Evolutionary conservation across 2,113 vertebrate genomes (phyloP), one percentile per base, ranked within the genome.

Genomic region (Garra rufa): DNA sequence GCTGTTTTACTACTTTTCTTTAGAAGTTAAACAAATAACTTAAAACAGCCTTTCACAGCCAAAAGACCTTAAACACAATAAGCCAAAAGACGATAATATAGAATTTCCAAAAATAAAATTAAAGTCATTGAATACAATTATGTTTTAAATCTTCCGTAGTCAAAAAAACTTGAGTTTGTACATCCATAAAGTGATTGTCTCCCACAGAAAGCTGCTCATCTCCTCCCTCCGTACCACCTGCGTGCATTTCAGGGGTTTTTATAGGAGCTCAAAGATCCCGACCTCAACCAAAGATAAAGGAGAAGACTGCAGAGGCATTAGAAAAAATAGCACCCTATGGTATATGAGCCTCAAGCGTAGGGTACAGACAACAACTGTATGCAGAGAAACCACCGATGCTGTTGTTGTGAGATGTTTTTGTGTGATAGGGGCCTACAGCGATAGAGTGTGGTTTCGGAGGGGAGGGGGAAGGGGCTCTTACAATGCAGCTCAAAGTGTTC

Each of bases 391-490:
- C 84, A 9, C 87, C 77, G 83, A 61, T 73, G 87, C 84, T 90
- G 89, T 89, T 89, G 85, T 88, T 88, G 65, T 79, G 86, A 87
- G 88, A 90, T 89, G 87, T 61, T 88, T 82, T 69, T 59, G 71
- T 26, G 77, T 48, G 89, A 90, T 90, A 88, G 87, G 83, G 87
- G 78, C 86, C 88, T 88, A 69, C 67, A 71, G 88, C 48, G 76
- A 79, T 85, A 81, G 57, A 41, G 83, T 88, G 89, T 69, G 88
- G 89, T 90, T 90, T 89, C 73, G 41, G 77, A 70, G 26, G 43
- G 59, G 61, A 67, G 81, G 83, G 30, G 79, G 63, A 70, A 61
- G 48, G 9, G 38, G 41, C 83, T 81, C 77, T 88, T 48, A 83
- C 75, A 34, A 65, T 82, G 85, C 76, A 83, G 52, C 81, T 21